phyloP scores from a whole-genome alignment of 2,797 vertebrate species.

The Hemitrygon akajei region DNA sequence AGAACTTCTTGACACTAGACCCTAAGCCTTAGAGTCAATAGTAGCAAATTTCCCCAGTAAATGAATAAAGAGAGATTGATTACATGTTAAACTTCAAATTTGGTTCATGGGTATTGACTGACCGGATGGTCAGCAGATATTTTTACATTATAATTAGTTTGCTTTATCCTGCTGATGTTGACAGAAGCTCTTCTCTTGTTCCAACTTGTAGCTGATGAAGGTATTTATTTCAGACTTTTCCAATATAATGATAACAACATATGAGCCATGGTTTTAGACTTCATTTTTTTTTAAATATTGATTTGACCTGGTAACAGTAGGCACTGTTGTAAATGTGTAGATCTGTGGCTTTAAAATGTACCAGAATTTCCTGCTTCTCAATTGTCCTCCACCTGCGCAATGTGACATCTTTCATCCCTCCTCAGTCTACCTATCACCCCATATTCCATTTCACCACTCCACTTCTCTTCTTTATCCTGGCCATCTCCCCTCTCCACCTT shows the following conservation, averaged over 20 bases:
- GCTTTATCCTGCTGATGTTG: neutral
- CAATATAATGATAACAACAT: neutral
- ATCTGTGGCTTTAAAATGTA: neutral
- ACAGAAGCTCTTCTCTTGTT: neutral
- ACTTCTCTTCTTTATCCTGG: too few relatives aligned
- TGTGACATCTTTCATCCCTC: too few relatives aligned
- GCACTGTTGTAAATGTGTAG: neutral
- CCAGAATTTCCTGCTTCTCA: neutral
- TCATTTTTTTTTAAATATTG: neutral
- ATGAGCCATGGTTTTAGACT: neutral
- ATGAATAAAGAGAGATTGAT: conserved; percentile 25
- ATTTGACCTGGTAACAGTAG: neutral
- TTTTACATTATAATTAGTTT: neutral
- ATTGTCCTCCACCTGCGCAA: neutral
- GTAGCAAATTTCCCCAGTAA: conserved; percentile 13
- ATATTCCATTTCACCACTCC: too few relatives aligned
- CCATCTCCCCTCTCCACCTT: too few relatives aligned
- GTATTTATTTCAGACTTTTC: neutral
- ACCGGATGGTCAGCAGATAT: neutral
- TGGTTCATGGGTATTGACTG: conserved; percentile 3
- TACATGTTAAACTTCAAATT: neutral
- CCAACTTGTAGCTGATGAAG: neutral
- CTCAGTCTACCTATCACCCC: too few relatives aligned
- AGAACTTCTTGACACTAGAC: neutral
- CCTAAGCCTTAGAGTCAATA: neutral